Evolutionary conservation across 2,113 vertebrate genomes (phyloP), one percentile per base, ranked within the genome.

Genomic region (Macquaria ambigua): DNA sequence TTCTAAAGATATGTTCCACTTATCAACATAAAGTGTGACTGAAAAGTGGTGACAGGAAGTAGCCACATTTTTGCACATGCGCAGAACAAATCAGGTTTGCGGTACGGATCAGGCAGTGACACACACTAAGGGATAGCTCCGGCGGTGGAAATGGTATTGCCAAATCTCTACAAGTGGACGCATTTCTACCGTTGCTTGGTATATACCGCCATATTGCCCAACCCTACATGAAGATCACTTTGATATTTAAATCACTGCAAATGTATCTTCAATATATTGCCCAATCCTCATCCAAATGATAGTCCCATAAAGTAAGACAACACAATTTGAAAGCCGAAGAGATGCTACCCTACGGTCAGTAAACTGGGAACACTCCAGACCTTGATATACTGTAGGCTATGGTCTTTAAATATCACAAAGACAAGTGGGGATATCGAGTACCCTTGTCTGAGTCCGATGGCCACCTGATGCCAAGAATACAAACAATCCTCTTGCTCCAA

Each of bases 341-440:
- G 62, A 62, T 39, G 68, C 25, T 5, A 34, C 14, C 53, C 48
- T 31, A 10, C 12, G 10, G 55, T 73, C 81, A 59, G 37, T 9
- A 55, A 58, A 31, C n/a, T 5, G 23, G 25, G 25, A 75, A 18
- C 31, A 23, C 5, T 67, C 34, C 69, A 71, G 69, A 76, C 81
- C 23, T 46, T 34, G 31, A 63, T 61, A 41, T 46, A 48, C 46
- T 56, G 37, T n/a, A 64, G 70, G 52, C 67, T 72, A 15, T 3
- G 7, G 20, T 68, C 80, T 86, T 85, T 87, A 87, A 87, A 91
- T 86, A 90, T 23, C 75, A 61, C 46, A 64, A 62, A 72, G 43
- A 59, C 9, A 3, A 77, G 66, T 10, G 18, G 56, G 43, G 66
- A 79, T 59, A 84, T 79, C 46, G 59, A 80, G 55, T 48, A 63